These are phyloP conservation scores for Haliclona indistincta DNA, from an alignment of 37 sponge, comb jelly and placozoan genomes.

Conservation along the genomic window DNA sequence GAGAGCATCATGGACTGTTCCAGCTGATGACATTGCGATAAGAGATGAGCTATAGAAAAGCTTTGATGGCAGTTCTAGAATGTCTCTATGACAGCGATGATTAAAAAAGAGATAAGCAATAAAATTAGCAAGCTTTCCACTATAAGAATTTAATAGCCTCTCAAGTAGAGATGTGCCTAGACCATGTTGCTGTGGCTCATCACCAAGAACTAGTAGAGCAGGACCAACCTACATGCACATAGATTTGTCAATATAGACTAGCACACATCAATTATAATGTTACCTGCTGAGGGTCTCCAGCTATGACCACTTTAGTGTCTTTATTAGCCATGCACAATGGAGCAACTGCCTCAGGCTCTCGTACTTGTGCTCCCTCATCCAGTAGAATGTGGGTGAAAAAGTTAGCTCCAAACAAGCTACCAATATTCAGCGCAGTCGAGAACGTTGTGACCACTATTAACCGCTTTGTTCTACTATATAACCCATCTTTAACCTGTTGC, in stretches of 20 bases:
- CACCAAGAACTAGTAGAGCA: conserved; percentile 60
- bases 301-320: conserved; percentile 64
- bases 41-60: conserved; percentile 53
- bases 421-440: conserved; percentile 4
- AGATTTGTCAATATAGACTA: not conserved
- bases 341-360: conserved; percentile 71
- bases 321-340: conserved; percentile 50
- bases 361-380: conserved; percentile 79
- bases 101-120: conserved; percentile 36
- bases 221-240: conserved; percentile 64
- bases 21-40: not conserved
- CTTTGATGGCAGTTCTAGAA: conserved; percentile 37
- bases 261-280: too few relatives aligned
- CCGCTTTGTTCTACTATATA: not conserved
- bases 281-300: conserved; percentile 79
- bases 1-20: conserved; percentile 6
- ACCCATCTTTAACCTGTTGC: not conserved
- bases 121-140: not conserved
- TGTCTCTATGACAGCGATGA: conserved; percentile 59
- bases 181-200: conserved; percentile 53
- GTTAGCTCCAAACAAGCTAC: not conserved
- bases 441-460: conserved; percentile 11
- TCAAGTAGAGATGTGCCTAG: conserved; percentile 52
- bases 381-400: conserved; percentile 70
- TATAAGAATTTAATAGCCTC: conserved; percentile 35